Conservation (phyloP, 92 coral and sea anemone species). For the Nematostella vectensis region DNA sequence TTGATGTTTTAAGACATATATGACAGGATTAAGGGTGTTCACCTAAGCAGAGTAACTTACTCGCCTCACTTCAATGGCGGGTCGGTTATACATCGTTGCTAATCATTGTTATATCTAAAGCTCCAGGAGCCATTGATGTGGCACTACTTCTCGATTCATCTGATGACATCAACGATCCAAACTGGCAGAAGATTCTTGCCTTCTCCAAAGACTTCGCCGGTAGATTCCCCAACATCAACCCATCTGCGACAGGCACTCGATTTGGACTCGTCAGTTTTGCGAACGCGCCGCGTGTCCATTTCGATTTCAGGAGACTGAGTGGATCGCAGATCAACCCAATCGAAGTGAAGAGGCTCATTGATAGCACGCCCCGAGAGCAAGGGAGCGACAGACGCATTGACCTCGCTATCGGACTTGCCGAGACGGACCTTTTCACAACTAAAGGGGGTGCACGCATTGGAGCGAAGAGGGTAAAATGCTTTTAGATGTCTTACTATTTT, state of each 20-base stretch:
- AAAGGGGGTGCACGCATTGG: conserved; percentile 61
- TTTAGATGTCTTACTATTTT: not conserved
- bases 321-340: conserved; percentile 16
- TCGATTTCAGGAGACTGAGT: conserved; percentile 28
- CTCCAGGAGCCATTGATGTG: conserved; percentile 33
- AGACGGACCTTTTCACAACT: conserved; percentile 36
- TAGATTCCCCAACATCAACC: conserved; percentile 23
- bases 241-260: conserved; percentile 37
- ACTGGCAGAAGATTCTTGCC: conserved; percentile 19
- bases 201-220: conserved; percentile 30
- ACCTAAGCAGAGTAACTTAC: no score
- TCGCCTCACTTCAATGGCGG: no score
- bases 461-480: conserved; percentile 38
- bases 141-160: conserved; percentile 50
- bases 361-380: conserved; percentile 9
- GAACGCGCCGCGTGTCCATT: conserved; percentile 20
- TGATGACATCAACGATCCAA: conserved; percentile 15
- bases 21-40: no score
- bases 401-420: conserved; percentile 48
- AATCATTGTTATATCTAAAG: not conserved
- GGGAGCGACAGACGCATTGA: conserved; percentile 47
- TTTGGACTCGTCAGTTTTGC: conserved; percentile 47
- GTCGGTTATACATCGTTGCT: no score
- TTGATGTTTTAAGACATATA: no score
- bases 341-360: conserved; percentile 20